A percentile compares a stretch with the other conserved stretches of the same genome.
phyloP scores from a whole-genome alignment of 1,140 invertebrate genomes.

The Subanguina moxae region DNA sequence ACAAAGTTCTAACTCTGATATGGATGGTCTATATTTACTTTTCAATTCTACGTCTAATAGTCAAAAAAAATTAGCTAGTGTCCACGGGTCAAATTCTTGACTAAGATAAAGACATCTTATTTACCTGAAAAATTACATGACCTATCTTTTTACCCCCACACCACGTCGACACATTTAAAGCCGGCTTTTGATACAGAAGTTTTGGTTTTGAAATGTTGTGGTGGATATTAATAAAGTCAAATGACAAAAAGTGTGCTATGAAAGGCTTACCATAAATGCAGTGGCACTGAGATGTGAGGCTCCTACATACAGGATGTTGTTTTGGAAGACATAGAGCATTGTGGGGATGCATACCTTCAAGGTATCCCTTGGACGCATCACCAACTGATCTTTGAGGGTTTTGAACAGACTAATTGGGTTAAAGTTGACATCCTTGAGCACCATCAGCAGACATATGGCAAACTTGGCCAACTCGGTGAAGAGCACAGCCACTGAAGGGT shows the following conservation, averaged over 20 bases:
- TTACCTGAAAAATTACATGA: too few species aligned
- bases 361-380: conserved; percentile 38
- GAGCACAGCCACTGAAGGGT: conserved; percentile 74
- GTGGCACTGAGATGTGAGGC: conserved; percentile 50
- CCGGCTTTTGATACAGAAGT: too few species aligned
- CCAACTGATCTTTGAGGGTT: conserved; percentile 37
- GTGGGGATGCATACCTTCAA: conserved; percentile 45
- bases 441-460: conserved; percentile 71
- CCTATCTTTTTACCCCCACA: too few species aligned
- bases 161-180: too few species aligned
- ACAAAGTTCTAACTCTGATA: too few species aligned
- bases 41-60: too few species aligned
- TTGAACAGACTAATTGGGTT: conserved; percentile 19
- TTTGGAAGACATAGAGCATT: conserved; percentile 46
- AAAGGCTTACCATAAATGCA: conserved; percentile 36
- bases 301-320: conserved; percentile 45
- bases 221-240: background rate
- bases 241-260: background rate
- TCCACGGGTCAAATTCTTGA: too few species aligned
- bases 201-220: background rate
- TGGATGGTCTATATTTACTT: too few species aligned
- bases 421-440: conserved; percentile 65
- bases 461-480: conserved; percentile 92
- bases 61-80: too few species aligned
- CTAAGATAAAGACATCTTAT: too few species aligned